phyloP scores from a whole-genome alignment of 2,888 invertebrate genomes.

The Drosophila multiciliata region DNA sequence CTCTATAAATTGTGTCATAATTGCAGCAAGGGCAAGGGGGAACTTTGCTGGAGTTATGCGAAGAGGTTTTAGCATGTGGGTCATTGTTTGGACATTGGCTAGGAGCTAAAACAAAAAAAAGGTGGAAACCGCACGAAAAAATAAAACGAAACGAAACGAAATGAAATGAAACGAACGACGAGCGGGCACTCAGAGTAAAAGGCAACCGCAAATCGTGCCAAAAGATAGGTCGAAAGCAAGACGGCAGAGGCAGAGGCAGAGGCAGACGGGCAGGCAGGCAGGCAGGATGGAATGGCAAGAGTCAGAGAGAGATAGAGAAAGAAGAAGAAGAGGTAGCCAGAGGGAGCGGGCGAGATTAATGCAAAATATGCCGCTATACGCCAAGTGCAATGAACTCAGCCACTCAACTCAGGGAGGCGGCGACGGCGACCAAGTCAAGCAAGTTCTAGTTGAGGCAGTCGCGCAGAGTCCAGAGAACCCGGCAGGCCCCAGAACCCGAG shows the following conservation, averaged over 20 bases:
- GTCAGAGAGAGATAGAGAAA: slow-evolving; percentile 5
- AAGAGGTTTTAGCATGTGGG: slow-evolving; percentile 36
- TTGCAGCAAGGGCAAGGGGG: slow-evolving; percentile 1
- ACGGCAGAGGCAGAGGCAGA: slow-evolving; percentile 17
- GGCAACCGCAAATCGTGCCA: slow-evolving; percentile 55
- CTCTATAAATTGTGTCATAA: slow-evolving; percentile 24
- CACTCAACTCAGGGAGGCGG: slow-evolving; percentile 26
- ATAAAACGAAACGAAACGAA: slow-evolving; percentile 2
- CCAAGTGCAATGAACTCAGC: slow-evolving; percentile 75
- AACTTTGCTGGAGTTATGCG: slow-evolving; percentile 30
- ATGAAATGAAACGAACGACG: slow-evolving; percentile 19
- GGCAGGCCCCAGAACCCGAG: slow-evolving; percentile 7
- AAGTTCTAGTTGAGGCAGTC: slow-evolving; percentile 79
- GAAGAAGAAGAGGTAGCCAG: not conserved
- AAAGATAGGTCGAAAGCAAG: slow-evolving; percentile 45
- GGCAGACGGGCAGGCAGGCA: slow-evolving; percentile 4
- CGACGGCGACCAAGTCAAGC: slow-evolving; percentile 68
- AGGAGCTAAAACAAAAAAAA: slow-evolving; percentile 5
- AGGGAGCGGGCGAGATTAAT: slow-evolving; percentile 49
- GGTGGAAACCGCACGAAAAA: slow-evolving; percentile 17
- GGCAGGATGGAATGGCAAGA: slow-evolving; percentile 17
- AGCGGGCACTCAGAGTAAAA: slow-evolving; percentile 44
- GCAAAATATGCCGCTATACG: slow-evolving; percentile 78
- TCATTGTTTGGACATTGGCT: slow-evolving; percentile 41
- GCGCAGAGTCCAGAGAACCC: slow-evolving; percentile 51